These are phyloP conservation scores for Amaurobius ferox DNA, from an alignment of 2,888 invertebrate genomes.

Conservation along the genomic window DNA sequence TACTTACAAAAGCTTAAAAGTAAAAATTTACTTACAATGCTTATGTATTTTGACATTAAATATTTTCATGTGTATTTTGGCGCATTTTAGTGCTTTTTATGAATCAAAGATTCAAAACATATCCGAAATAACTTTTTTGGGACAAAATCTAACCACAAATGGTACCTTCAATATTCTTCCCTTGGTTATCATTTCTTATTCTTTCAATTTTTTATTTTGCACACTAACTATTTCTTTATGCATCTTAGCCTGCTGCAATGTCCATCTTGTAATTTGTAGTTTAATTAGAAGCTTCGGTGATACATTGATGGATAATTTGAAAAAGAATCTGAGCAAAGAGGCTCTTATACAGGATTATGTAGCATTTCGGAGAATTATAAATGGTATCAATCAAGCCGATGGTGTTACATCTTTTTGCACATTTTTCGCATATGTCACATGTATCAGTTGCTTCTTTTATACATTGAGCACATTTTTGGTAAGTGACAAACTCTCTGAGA, in stretches of 20 bases:
- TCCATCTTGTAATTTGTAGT: conserved; percentile 35
- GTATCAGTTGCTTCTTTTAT: conserved; percentile 62
- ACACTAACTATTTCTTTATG: conserved; percentile 18
- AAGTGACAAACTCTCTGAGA: not conserved
- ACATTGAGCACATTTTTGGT: conserved; percentile 35
- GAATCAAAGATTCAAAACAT: conserved; percentile 11
- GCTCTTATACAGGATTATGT: conserved; percentile 21
- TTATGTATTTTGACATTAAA: not conserved
- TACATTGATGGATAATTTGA: conserved; percentile 4
- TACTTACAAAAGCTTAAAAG: conserved; percentile 39
- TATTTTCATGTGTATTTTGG: not conserved
- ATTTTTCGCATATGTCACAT: conserved; percentile 45
- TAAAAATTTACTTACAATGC: conserved; percentile 35
- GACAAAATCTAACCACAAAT: conserved; percentile 22
- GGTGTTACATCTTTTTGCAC: conserved; percentile 39
- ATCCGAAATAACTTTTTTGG: conserved; percentile 1
- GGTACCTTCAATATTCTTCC: conserved; percentile 12
- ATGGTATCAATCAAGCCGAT: conserved; percentile 37
- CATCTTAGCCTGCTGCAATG: conserved; percentile 35
- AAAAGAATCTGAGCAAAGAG: conserved; percentile 20
- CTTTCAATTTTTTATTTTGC: conserved; percentile 19
- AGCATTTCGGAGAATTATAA: conserved; percentile 38
- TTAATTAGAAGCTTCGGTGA: conserved; percentile 29
- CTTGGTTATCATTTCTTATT: conserved; percentile 10
- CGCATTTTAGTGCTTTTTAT: conserved; percentile 1